Evolutionary conservation across 2,888 invertebrate species (phyloP).

Genomic region (Tupiocoris notatus): DNA sequence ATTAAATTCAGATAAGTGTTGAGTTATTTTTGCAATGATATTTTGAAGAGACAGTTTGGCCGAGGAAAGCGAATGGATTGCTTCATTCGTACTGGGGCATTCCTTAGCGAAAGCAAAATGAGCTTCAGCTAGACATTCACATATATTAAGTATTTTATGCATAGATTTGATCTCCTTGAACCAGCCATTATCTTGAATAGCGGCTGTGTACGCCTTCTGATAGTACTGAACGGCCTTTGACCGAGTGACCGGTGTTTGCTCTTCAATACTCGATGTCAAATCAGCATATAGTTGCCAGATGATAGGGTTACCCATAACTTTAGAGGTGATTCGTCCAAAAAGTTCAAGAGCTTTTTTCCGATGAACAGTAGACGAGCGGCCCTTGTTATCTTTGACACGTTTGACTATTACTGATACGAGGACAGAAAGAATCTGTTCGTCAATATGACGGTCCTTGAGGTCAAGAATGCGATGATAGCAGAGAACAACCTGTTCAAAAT

Average conservation of each 20-base stretch:
- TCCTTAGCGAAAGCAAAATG: conserved; percentile 48
- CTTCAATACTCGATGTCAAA: conserved; percentile 58
- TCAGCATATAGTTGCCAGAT: conserved; percentile 82
- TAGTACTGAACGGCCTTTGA: conserved; percentile 66
- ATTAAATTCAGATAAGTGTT: conserved; percentile 38
- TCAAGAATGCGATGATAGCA: conserved; percentile 84
- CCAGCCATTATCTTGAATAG: conserved; percentile 66
- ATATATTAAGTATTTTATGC: conserved; percentile 48
- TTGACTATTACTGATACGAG: conserved; percentile 69
- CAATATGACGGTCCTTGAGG: conserved; percentile 75
- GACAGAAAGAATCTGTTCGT: conserved; percentile 71
- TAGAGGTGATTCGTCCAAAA: conserved; percentile 70
- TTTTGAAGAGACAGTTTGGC: conserved; percentile 51
- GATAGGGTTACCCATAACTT: conserved; percentile 63
- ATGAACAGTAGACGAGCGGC: conserved; percentile 57
- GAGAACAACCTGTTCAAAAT: conserved; percentile 80
- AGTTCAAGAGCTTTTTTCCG: conserved; percentile 64
- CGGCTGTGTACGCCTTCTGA: conserved; percentile 71
- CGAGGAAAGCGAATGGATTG: conserved; percentile 49
- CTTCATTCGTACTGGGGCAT: conserved; percentile 47
- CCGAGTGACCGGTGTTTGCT: conserved; percentile 52
- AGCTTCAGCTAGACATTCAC: conserved; percentile 49
- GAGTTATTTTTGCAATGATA: conserved; percentile 50
- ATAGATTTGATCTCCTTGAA: conserved; percentile 53
- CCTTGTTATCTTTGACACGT: conserved; percentile 62